Percentiles rank a stretch among this genome's conserved stretches.
Conservation (phyloP, 37 sponge, comb jelly and placozoan species). For the Sycon ciliatum region DNA sequence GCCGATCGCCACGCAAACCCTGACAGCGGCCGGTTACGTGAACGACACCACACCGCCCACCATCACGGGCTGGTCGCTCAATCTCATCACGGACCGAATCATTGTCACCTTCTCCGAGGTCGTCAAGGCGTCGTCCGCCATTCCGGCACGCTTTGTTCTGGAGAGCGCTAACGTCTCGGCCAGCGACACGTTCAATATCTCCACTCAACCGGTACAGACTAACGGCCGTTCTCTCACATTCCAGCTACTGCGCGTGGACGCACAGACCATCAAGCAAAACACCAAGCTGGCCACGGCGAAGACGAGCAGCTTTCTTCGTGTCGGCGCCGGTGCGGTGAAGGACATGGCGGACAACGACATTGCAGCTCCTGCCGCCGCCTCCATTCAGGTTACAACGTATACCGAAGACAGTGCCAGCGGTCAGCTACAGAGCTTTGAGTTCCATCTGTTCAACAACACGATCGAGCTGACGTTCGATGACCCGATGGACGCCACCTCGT, state of each 20-base stretch:
- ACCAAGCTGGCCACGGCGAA: constrained; percentile 12
- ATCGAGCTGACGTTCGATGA: constrained; percentile 22
- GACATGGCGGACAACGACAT: constrained; percentile 11
- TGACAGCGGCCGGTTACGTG: constrained; percentile 43
- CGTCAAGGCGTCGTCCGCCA: constrained; percentile 37
- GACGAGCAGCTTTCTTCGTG: constrained; percentile 13
- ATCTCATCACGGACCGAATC: constrained; percentile 40
- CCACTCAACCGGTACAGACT: too few relatives aligned
- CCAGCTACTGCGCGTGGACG: constrained; percentile 39
- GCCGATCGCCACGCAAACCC: constrained; percentile 31
- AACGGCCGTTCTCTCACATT: too few relatives aligned
- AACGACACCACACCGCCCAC: constrained; percentile 40
- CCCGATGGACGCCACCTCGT: neutral
- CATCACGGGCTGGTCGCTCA: constrained; percentile 34
- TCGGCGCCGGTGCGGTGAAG: constrained; percentile 15
- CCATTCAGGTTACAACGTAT: neutral
- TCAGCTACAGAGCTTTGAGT: too few relatives aligned
- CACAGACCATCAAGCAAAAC: constrained; percentile 45
- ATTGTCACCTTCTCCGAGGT: constrained; percentile 69
- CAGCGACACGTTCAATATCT: too few relatives aligned
- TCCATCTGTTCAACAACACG: constrained; percentile 15
- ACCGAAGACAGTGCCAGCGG: neutral
- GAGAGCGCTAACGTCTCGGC: neutral
- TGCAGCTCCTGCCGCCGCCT: constrained; percentile 12
- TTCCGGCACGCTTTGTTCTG: neutral